Conservation (phyloP, 2,888 invertebrate species). For the Physocephala rufipes region DNA sequence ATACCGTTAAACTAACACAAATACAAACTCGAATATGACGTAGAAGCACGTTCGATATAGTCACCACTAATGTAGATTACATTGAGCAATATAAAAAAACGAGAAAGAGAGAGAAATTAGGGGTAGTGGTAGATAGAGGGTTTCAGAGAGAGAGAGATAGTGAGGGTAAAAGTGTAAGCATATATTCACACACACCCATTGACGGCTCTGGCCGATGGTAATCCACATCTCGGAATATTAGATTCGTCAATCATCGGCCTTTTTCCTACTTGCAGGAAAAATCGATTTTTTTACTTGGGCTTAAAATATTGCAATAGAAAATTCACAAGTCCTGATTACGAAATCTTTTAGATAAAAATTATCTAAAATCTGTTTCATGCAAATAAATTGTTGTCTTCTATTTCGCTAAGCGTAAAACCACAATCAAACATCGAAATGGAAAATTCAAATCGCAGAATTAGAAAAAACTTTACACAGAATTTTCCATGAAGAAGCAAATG, state of each 20-base stretch:
- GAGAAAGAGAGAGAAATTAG: too few species aligned
- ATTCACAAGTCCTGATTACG: not conserved
- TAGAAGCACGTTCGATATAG: conserved; percentile 6
- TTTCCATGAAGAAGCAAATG: conserved; percentile 12
- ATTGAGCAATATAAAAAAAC: too few species aligned
- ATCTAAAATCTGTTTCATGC: not conserved
- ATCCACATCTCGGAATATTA: conserved; percentile 13
- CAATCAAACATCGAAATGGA: not conserved
- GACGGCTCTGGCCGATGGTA: not conserved
- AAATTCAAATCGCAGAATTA: conserved; percentile 23
- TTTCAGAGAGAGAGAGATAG: conserved; percentile 1
- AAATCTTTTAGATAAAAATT: conserved; percentile 8
- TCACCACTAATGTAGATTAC: not conserved
- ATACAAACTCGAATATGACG: conserved; percentile 8
- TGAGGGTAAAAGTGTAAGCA: conserved; percentile 19
- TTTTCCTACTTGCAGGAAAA: conserved; percentile 45
- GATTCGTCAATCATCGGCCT: conserved; percentile 45
- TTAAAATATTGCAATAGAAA: not conserved
- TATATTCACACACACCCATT: conserved; percentile 26
- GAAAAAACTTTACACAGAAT: conserved; percentile 24
- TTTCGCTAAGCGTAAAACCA: not conserved
- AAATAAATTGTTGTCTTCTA: not conserved
- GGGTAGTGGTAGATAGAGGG: not conserved
- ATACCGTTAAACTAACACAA: conserved; percentile 21
- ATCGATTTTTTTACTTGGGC: conserved; percentile 46